These are phyloP conservation scores for Nothoprocta pentlandii DNA, from an alignment of 2,113 vertebrate genomes.

Conservation along the genomic window DNA sequence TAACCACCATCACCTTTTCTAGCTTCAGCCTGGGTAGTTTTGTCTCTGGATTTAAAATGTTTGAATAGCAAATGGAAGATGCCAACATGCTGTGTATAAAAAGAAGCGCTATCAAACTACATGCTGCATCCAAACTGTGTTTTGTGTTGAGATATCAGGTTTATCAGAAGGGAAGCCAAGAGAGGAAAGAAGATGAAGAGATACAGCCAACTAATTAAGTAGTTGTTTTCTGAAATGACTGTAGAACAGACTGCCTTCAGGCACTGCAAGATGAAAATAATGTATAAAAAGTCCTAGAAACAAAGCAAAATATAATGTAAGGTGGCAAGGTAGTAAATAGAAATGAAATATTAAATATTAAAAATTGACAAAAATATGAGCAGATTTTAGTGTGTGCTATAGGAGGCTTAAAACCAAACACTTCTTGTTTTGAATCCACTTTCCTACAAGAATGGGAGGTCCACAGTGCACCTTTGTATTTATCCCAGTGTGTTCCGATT, in stretches of 20 bases:
- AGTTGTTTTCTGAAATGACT: slow-evolving; percentile 6
- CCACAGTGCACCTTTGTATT: background rate
- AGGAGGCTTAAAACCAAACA: background rate
- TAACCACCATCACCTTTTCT: background rate
- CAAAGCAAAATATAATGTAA: background rate
- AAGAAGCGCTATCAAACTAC: background rate
- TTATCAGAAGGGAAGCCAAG: background rate
- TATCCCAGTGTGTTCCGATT: background rate
- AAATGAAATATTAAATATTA: background rate
- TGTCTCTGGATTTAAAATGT: background rate
- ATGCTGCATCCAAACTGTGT: background rate
- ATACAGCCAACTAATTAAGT: slow-evolving; percentile 23
- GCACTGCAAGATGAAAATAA: background rate
- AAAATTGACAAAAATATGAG: background rate
- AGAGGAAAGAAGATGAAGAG: background rate
- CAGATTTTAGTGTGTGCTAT: background rate
- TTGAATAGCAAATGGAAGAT: background rate
- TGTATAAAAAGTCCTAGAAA: background rate
- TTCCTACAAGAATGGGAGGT: background rate
- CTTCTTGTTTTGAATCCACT: background rate
- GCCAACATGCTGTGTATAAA: background rate
- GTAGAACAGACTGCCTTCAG: background rate
- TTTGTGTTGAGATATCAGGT: background rate
- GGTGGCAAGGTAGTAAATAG: background rate
- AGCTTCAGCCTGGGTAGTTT: background rate